Evolutionary conservation across 1,140 invertebrate species (phyloP), one percentile per base, ranked within the genome.

Genomic region (Ruditapes philippinarum): DNA sequence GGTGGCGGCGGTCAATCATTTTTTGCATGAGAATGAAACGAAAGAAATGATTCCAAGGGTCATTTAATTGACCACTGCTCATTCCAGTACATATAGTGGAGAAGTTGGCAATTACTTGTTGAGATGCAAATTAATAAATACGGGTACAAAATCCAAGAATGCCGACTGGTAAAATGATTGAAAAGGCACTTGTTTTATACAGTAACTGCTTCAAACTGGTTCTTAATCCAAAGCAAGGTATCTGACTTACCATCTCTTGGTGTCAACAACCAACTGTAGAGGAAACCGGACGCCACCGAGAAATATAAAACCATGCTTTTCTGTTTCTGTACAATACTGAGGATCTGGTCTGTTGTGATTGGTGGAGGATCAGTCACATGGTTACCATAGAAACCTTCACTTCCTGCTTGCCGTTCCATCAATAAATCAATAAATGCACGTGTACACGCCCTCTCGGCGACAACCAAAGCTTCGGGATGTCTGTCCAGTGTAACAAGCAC

Each of bases 291-390:
- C 11, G 98, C 98, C 7, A 96, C 93, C 93, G 98, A 99, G 95
- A 98, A 99, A 95, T 99, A 99, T 9, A 99, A 95, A 0, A 99
- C 98, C 28, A 98, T 97, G 33, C 98, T 98, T 91, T 98, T 97
- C 93, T 98, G 98, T 68, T 97, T 97, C 94, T 98, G 98, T 3
- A 99, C 98, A 19, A 98, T 97, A 88, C 98, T 98, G 36, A 98
- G 95, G 12, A 98, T 97, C 91, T 97, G 97, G 36, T 98, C 97
- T 4, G 97, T 95, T 28, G 94, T 96, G 79, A 96, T 94, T 31
- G 96, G 94, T 40, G 93, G 91, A 86, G 93, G 94, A 81, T 95
- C 94, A 12, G 93, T 83, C 81, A 91, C 92, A 54, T 91, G 92
- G 76, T 94, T 94, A 51, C 92, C 93, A 54, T 93, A 93, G 25